Base-by-base conservation (phyloP, 2,797 vertebrate genomes). In the Cephalopachus bancanus region DNA sequence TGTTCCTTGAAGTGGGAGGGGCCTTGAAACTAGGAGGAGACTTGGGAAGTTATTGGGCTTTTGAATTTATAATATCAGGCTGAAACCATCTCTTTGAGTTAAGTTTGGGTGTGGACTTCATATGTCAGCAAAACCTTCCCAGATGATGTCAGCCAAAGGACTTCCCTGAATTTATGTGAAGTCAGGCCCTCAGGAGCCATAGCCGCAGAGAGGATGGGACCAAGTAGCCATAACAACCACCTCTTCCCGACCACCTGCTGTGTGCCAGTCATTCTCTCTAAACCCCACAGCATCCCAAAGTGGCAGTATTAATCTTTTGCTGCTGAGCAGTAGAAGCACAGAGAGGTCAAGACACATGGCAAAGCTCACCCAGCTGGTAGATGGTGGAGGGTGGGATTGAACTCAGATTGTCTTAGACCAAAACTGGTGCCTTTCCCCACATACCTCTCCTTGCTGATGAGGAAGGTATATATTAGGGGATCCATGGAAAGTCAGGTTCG, bases 391-490 rank as follows among this genome's bases (percentile, higher is more conserved):
- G 3, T 0, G 59, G 62, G 30, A 24, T 1, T 12, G n/a, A 51
- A 69, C 20, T 78, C 51, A 44, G 65, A 28, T 28, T 9, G 33
- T 74, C 6, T 30, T 33, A 26, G 0, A 24, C 22, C 1, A 19
- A 67, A 57, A 2, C 6, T 4, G n/a, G 62, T 37, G 16, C 44
- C 59, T 59, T 75, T 85, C 8, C 14, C 14, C 6, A 51, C 5
- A 10, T 19, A 8, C 3, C 0, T 33, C 16, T 86, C 9, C 75
- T 75, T 33, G 33, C 1, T 0, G 7, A 30, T 0, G 4, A 72
- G 62, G 64, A 65, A 93, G 22, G 26, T 30, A 11, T 7, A 0
- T 16, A 1, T 0, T 11, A 0, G n/a, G 65, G 30, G 8, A 64
- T 30, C 12, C 28, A 2, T 0, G 26, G 10, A 49, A n/a, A 62